Evolutionary conservation across 1,140 invertebrate species (phyloP), one percentile per base, ranked within the genome.

Genomic region (Probaryconus sp.): DNA sequence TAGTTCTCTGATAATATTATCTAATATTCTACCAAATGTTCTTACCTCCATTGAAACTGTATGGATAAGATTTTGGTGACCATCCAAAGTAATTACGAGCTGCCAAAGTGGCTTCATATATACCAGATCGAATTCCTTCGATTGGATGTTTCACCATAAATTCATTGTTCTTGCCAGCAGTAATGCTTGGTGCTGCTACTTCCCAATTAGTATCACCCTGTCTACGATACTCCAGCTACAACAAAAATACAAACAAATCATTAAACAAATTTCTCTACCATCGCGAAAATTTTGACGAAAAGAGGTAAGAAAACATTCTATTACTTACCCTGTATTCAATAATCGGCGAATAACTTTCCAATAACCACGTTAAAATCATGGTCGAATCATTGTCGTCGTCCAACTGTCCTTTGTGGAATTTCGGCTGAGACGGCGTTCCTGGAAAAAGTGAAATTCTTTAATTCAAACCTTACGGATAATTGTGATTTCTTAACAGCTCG

Each of bases 291-390:
- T n/a, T n/a, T n/a, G n/a, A n/a, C n/a, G n/a, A n/a, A n/a, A n/a
- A n/a, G n/a, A n/a, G n/a, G n/a, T n/a, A n/a, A n/a, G n/a, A n/a
- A n/a, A n/a, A n/a, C n/a, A n/a, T n/a, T n/a, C n/a, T n/a, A n/a
- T n/a, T n/a, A 53, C 56, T 76, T 63, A 85, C 83, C 45, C 81
- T 80, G 61, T 87, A 89, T 56, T 89, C 85, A 6, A 72, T 81
- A 9, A 90, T 88, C 0, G 88, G 87, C 1, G 87, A 83, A 40
- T 82, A 88, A 72, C 89, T 90, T 16, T 89, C 83, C 18, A 89
- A 75, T 10, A 74, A 76, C 89, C 89, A 90, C 9, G 84, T 88
- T 1, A 89, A 53, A 33, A 86, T 85, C 51, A 82, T 31, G 30
- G 82, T 82, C 30, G 83, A 79, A 20, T 84, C 71, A 13, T 81